phyloP scores from a whole-genome alignment of 2,888 invertebrate genomes.

The Lepidocyrtinus sp. region DNA sequence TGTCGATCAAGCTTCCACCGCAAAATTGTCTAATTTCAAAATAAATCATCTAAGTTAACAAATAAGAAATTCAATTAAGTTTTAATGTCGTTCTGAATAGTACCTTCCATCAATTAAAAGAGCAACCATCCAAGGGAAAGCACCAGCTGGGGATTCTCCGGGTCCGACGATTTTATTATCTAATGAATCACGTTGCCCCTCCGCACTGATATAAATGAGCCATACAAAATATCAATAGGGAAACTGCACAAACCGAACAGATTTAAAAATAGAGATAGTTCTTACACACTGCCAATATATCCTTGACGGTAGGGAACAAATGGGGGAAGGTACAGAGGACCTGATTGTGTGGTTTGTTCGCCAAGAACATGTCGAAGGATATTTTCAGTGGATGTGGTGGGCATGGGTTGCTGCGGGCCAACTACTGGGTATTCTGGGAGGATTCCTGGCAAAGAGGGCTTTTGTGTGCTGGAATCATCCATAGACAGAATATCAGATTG shows the following conservation, averaged over 20 bases:
- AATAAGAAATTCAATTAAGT: background rate
- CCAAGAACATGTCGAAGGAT: slow-evolving; percentile 33
- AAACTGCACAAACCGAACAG: background rate
- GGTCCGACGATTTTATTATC: slow-evolving; percentile 67
- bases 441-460: slow-evolving; percentile 58
- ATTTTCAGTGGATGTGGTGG: slow-evolving; percentile 45
- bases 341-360: slow-evolving; percentile 19
- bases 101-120: slow-evolving; percentile 63
- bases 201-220: no score
- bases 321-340: slow-evolving; percentile 53
- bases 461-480: slow-evolving; percentile 61
- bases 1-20: slow-evolving; percentile 37
- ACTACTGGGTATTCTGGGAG: slow-evolving; percentile 60
- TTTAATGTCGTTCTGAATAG: no score
- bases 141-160: slow-evolving; percentile 65
- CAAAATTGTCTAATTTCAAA: slow-evolving; percentile 29
- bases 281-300: slow-evolving; percentile 45
- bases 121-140: slow-evolving; percentile 70
- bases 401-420: slow-evolving; percentile 50
- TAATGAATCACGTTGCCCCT: slow-evolving; percentile 46
- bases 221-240: slow-evolving; percentile 1
- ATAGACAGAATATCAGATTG: slow-evolving; percentile 51
- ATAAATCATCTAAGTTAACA: no score
- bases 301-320: slow-evolving; percentile 25
- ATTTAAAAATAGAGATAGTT: no score